Base-by-base conservation (phyloP, 1,140 invertebrate genomes). In the Drosophila tani region DNA sequence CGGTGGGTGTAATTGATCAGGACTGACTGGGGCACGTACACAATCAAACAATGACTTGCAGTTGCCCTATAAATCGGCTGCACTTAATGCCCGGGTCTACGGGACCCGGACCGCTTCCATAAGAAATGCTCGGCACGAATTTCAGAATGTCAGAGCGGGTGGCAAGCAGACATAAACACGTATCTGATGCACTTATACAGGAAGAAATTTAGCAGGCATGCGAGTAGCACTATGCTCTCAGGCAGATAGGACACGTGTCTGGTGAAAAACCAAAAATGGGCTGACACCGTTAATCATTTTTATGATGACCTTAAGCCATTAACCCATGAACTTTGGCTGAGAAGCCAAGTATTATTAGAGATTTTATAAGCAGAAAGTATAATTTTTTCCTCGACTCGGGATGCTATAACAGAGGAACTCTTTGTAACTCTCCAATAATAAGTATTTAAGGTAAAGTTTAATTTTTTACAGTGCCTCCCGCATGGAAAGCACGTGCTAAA, bases 1-100 rank as follows among this genome's bases (percentile, higher is more conserved):
- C 79, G 81, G 82, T 77, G 79, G 68, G 75, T 90, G 85, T 88
- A 88, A 90, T 91, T 88, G 85, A 88, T 90, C 81, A 85, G 70
- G 78, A 68, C 50, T 78, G 75, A 78, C 79, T 84, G 50, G 71
- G 81, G 59, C 84, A 90, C 71, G 73, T 50, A 85, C 66, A 73
- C 82, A 90, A 75, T 84, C 81, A 81, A 79, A 84, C 81, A 88
- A 84, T 90, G 85, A 79, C 81, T 71, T 75, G 81, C 77, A 90
- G 55, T 79, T 79, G 74, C 63, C 63, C 68, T 65, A 77, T 76
- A 90, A 85, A 90, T 82, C 70, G 85, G 56, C 55, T 67, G 75
- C 66, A 79, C 66, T 75, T 81, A 71, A 62, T 70, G 50, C 24
- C 24, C 24, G 32, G 27, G 41, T 29, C 38, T 43, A 38, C 19